Evolutionary conservation across 2,797 vertebrate species (phyloP).

Genomic region (Okamejei kenojei): DNA sequence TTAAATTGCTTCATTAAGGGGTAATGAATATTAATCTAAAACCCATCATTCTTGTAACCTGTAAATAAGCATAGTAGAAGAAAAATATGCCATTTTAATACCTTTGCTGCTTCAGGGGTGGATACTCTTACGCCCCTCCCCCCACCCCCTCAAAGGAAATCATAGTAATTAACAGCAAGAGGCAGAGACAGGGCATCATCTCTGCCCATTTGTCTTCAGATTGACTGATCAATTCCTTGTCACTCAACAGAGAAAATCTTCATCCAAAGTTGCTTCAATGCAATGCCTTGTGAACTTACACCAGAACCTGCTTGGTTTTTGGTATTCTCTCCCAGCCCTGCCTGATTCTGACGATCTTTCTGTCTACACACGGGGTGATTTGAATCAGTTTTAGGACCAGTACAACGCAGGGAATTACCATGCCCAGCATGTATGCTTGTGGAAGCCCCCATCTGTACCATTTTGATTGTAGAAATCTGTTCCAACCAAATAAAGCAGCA

Average conservation of each 20-base stretch:
- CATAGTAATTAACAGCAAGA: not conserved
- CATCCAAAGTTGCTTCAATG: not conserved
- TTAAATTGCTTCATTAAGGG: not conserved
- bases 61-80: not conserved
- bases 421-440: conserved; percentile 62
- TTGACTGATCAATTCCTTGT: not conserved
- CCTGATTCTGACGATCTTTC: conserved; percentile 64
- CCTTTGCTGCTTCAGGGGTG: not conserved
- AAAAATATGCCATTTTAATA: not conserved
- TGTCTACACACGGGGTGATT: conserved; percentile 76
- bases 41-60: too few species aligned
- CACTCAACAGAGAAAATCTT: not conserved
- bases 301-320: not conserved
- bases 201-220: not conserved
- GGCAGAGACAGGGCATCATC: not conserved
- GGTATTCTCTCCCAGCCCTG: conserved; percentile 78
- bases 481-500: conserved; percentile 68
- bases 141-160: not conserved
- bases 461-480: conserved; percentile 59
- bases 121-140: too few species aligned
- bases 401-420: conserved; percentile 70
- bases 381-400: conserved; percentile 72
- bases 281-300: not conserved
- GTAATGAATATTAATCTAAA: not conserved
- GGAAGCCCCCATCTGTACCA: conserved; percentile 74